Percentiles rank a stretch among this genome's conserved stretches.
phyloP scores from a whole-genome alignment of 1,140 invertebrate species.

The Gryllus bimaculatus region DNA sequence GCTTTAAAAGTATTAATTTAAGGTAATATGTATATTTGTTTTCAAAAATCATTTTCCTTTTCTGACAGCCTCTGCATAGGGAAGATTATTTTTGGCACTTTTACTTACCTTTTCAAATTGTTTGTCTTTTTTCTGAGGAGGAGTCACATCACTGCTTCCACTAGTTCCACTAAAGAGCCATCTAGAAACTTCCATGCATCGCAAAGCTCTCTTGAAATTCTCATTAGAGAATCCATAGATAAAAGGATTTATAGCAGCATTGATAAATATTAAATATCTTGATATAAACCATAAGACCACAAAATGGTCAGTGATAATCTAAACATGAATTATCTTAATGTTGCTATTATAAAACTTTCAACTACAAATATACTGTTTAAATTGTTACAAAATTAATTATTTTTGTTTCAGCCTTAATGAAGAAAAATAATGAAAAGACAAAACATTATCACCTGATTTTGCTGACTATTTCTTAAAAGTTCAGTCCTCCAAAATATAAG shows the following conservation, averaged over 20 bases:
- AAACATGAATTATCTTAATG: not conserved
- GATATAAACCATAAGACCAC: constrained; percentile 27
- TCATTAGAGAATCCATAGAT: constrained; percentile 33
- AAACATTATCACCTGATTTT: not conserved
- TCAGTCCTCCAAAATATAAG: constrained; percentile 16
- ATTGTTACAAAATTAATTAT: too few species aligned
- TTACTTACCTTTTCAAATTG: not conserved
- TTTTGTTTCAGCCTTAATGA: too few species aligned
- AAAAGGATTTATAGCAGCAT: constrained; percentile 33
- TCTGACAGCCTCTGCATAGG: too few species aligned
- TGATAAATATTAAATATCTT: constrained; percentile 30
- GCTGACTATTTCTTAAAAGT: not conserved
- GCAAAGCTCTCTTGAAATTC: constrained; percentile 30
- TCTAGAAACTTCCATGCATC: not conserved
- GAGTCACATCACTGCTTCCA: not conserved
- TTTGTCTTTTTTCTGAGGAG: not conserved
- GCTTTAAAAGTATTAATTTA: too few species aligned
- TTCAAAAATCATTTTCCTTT: too few species aligned
- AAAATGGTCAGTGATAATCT: not conserved
- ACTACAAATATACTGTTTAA: too few species aligned
- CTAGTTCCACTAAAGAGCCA: constrained; percentile 13
- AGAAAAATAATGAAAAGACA: too few species aligned
- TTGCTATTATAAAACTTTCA: too few species aligned
- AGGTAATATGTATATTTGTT: too few species aligned
- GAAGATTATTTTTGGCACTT: too few species aligned